Conservation (phyloP, 2,113 vertebrate genomes). For the Ibidorhyncha struthersii region DNA sequence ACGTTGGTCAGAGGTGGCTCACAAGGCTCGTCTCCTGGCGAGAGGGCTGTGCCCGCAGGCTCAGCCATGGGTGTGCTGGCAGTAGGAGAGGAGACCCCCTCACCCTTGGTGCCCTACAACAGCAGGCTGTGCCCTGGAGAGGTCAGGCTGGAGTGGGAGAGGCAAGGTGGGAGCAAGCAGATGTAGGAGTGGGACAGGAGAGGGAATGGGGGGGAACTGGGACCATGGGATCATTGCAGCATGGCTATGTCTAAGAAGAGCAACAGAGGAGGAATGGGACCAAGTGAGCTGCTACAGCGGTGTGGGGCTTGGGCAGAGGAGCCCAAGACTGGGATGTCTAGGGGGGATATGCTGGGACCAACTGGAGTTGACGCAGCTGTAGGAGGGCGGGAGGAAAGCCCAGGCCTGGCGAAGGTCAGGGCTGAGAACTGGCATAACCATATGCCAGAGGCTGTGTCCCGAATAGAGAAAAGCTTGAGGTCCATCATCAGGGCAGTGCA, state of each 20-base stretch:
- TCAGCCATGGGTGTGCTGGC: background rate
- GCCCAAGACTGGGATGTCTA: background rate
- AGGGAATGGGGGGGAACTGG: background rate
- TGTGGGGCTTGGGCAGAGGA: background rate
- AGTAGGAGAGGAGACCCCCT: background rate
- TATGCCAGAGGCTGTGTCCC: background rate
- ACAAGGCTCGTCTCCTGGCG: rapidly evolving
- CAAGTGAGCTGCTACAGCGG: background rate
- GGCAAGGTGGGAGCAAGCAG: background rate
- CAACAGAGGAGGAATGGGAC: background rate
- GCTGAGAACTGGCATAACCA: background rate
- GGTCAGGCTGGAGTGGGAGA: background rate
- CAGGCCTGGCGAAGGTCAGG: background rate
- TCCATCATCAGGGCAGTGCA: background rate
- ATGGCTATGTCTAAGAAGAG: background rate
- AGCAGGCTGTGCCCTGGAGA: background rate
- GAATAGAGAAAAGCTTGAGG: background rate
- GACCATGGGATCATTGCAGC: background rate
- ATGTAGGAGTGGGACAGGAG: rapidly evolving
- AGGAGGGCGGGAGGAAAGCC: background rate
- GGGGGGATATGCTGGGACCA: background rate
- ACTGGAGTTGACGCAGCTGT: background rate
- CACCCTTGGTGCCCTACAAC: background rate
- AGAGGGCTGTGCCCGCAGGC: background rate
- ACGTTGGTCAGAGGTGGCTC: background rate